Conservation (phyloP, 2,888 invertebrate species). For the Diarsia dahlii region DNA sequence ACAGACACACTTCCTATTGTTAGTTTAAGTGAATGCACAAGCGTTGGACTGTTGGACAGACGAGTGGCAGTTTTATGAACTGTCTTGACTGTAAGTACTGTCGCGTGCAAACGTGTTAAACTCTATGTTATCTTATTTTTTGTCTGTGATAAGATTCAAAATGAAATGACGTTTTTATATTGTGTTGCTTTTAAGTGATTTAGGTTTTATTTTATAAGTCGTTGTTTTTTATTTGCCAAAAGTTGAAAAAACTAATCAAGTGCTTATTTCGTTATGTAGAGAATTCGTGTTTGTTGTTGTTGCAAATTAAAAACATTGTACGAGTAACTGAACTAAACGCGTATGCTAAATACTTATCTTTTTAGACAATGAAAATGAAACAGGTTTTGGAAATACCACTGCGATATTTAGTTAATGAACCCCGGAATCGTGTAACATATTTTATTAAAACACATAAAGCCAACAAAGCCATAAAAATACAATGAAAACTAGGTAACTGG, state of each 20-base stretch:
- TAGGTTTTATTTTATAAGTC: neutral
- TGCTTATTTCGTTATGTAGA: neutral
- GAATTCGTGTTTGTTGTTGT: no score
- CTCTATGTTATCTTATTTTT: neutral
- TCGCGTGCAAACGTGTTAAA: conserved; percentile 10
- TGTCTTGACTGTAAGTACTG: conserved; percentile 33
- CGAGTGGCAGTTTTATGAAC: conserved; percentile 22
- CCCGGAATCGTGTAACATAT: neutral
- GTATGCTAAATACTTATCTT: neutral
- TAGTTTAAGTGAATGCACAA: conserved; percentile 30
- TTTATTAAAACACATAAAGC: neutral
- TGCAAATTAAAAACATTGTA: neutral
- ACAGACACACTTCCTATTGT: conserved; percentile 50
- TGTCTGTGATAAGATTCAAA: neutral
- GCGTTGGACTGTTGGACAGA: conserved; percentile 30
- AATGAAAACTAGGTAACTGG: neutral
- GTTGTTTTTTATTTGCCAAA: neutral
- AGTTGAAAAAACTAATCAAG: neutral
- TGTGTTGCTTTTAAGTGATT: conserved; percentile 9
- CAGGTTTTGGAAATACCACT: neutral
- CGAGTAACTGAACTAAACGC: neutral
- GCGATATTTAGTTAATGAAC: neutral
- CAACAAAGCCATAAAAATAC: neutral
- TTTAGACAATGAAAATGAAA: neutral
- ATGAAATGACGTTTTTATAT: neutral